Evolutionary conservation across 2,113 vertebrate genomes (phyloP).

Genomic region (Pteruthius melanotis): DNA sequence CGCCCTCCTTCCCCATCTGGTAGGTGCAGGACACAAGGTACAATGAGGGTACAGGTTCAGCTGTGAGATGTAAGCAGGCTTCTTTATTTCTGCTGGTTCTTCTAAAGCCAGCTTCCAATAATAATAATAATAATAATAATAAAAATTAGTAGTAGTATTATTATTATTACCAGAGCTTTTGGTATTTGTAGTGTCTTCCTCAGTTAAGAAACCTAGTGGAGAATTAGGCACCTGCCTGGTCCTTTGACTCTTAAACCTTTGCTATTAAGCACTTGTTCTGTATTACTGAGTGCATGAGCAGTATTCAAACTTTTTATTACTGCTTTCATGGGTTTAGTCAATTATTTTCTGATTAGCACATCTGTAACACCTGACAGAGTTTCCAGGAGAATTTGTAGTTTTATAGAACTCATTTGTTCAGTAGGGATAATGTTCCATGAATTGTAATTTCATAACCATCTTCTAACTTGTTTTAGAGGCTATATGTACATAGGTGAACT

Average conservation of each 20-base stretch:
- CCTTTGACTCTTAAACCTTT: background rate
- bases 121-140: no score
- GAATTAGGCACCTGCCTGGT: background rate
- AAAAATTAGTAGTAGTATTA: no score
- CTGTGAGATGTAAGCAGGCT: background rate
- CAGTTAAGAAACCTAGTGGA: background rate
- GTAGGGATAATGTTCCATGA: background rate
- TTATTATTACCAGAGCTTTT: background rate
- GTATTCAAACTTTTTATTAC: background rate
- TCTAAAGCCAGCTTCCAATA: background rate
- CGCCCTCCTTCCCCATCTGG: accelerated
- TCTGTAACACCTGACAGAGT: background rate
- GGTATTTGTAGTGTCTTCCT: background rate
- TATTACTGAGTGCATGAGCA: background rate
- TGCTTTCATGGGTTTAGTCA: background rate
- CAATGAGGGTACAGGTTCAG: accelerated
- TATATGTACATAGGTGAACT: background rate
- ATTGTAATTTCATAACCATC: background rate
- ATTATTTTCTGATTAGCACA: background rate
- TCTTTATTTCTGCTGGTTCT: background rate
- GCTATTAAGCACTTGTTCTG: background rate
- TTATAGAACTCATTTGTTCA: background rate
- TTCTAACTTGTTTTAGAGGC: background rate
- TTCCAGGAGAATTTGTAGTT: background rate
- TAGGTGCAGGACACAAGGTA: background rate